phyloP scores from a whole-genome alignment of 2,113 vertebrate genomes.

The Grantiella picta region DNA sequence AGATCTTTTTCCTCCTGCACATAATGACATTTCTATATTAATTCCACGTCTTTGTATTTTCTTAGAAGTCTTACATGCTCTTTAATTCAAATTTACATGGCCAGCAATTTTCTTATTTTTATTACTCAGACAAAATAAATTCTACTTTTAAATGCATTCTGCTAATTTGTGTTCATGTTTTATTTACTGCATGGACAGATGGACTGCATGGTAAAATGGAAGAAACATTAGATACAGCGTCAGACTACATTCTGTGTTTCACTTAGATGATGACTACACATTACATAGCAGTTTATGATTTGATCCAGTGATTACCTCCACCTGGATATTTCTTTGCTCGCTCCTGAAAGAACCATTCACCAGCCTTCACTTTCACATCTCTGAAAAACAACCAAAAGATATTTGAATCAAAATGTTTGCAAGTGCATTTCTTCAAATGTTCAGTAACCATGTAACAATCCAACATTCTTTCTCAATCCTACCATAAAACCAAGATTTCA shows the following conservation, averaged over 20 bases:
- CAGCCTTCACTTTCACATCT: slow-evolving; percentile 86
- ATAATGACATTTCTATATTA: neutral
- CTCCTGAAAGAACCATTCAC: slow-evolving; percentile 92
- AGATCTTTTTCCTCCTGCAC: neutral
- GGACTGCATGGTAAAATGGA: neutral
- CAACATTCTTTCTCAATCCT: neutral
- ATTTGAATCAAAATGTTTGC: neutral
- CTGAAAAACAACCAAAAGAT: slow-evolving; percentile 71
- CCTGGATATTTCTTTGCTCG: slow-evolving; percentile 85
- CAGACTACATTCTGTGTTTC: neutral
- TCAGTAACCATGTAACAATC: neutral
- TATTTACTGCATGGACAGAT: neutral
- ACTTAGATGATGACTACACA: neutral
- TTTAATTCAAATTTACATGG: neutral
- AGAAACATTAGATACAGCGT: neutral
- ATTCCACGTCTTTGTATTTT: neutral
- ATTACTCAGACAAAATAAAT: neutral
- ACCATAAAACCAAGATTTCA: neutral
- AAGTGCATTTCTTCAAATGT: neutral
- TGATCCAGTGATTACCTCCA: slow-evolving; percentile 72
- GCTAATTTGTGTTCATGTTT: neutral
- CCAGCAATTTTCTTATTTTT: neutral
- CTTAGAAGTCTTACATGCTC: neutral
- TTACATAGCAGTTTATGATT: neutral
- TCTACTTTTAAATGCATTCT: neutral